phyloP scores from a whole-genome alignment of 1,140 invertebrate species.

The Oryctes rhinoceros region DNA sequence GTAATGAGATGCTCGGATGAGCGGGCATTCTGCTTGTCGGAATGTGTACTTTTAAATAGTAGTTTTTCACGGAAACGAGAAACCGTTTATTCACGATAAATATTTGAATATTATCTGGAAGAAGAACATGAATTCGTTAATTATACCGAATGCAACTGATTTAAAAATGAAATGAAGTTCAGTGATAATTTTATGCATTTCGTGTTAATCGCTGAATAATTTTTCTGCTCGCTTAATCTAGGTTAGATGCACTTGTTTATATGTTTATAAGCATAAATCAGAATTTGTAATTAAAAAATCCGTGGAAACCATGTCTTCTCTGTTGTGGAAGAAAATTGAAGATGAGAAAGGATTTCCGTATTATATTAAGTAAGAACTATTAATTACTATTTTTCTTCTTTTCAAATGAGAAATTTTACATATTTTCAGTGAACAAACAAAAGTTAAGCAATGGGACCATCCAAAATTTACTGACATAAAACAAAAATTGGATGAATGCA shows the following conservation, averaged over 20 bases:
- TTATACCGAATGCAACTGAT: not conserved
- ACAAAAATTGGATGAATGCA: conserved; percentile 70
- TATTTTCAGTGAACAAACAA: conserved; percentile 61
- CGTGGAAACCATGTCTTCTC: not conserved
- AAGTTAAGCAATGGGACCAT: conserved; percentile 65
- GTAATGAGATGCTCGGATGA: too few relatives aligned
- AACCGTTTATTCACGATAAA: conserved; percentile 11
- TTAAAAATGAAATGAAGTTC: not conserved
- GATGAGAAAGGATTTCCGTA: conserved; percentile 67
- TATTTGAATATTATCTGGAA: conserved; percentile 16
- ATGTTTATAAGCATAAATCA: conserved; percentile 15
- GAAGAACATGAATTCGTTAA: not conserved
- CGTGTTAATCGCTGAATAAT: not conserved
- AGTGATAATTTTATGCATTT: not conserved
- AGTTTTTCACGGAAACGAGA: not conserved
- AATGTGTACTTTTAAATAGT: too few relatives aligned
- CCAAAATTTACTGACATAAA: conserved; percentile 64
- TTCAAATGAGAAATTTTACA: not conserved
- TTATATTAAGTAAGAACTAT: conserved; percentile 63
- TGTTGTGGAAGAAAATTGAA: conserved; percentile 60
- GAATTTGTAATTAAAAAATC: not conserved
- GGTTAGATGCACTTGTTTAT: conserved; percentile 39
- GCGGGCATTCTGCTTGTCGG: too few relatives aligned
- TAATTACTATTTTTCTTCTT: too few relatives aligned
- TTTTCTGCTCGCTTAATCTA: not conserved